These are phyloP conservation scores for Lasioglossum vierecki DNA, from an alignment of 2,888 invertebrate species.

Conservation along the genomic window DNA sequence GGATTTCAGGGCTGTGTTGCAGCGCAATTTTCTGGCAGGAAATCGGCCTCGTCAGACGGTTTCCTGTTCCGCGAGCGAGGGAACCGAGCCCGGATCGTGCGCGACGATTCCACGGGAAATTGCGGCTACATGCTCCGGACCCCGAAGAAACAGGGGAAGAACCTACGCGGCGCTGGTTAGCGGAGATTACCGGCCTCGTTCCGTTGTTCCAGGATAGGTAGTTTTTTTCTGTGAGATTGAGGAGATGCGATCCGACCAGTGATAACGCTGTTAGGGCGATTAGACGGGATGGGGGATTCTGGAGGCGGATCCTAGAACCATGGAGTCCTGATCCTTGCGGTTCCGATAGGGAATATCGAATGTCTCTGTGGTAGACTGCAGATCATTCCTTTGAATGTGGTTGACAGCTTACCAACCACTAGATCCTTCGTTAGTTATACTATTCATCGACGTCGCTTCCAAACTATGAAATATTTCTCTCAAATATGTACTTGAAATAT, in stretches of 20 bases:
- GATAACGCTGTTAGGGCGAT: constrained; percentile 1
- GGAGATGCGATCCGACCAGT: constrained; percentile 2
- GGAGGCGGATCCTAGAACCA: neutral
- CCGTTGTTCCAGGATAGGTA: constrained; percentile 2
- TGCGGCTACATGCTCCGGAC: neutral
- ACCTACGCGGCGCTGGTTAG: neutral
- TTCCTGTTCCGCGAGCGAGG: neutral
- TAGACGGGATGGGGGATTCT: neutral
- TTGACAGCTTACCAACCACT: neutral
- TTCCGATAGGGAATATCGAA: neutral
- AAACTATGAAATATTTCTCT: too few species aligned
- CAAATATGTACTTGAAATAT: too few species aligned
- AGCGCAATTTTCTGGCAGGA: neutral
- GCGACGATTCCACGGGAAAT: constrained; percentile 5
- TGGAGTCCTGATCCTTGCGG: neutral
- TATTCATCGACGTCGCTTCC: too few species aligned
- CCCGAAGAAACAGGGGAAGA: constrained; percentile 2
- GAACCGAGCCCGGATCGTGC: neutral
- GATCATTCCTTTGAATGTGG: neutral
- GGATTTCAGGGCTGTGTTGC: neutral
- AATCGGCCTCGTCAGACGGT: neutral
- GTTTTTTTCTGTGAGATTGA: constrained; percentile 12
- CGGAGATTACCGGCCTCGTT: constrained; percentile 7
- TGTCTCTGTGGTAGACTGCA: neutral
- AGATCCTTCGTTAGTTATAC: neutral